phyloP scores from a whole-genome alignment of 2,888 invertebrate genomes.

The Polyploca ridens region DNA sequence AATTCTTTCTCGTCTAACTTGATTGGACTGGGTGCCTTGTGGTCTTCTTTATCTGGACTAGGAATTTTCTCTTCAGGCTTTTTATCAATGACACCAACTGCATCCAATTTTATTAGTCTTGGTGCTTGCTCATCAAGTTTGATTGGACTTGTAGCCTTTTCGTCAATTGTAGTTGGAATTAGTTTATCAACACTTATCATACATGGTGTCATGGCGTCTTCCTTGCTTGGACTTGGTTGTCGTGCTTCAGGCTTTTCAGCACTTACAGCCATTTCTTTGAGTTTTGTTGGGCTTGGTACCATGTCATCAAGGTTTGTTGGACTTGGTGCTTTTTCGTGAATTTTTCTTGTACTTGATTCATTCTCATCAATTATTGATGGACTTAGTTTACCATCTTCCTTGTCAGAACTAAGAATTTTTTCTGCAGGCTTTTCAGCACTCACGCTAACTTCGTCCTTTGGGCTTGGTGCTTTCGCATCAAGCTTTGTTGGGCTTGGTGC shows the following conservation, averaged over 20 bases:
- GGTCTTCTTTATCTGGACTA: conserved; percentile 1
- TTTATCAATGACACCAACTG: conserved; percentile 18
- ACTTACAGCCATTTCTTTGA: background rate
- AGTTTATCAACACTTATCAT: background rate
- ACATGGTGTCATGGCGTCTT: background rate
- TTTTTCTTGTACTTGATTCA: background rate
- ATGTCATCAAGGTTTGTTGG: background rate
- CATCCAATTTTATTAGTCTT: conserved; percentile 15
- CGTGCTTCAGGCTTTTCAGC: background rate
- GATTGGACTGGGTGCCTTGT: background rate
- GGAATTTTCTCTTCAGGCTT: background rate
- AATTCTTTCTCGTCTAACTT: background rate
- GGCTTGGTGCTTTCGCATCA: background rate
- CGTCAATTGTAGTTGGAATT: conserved; percentile 15
- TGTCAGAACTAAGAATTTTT: too few species aligned
- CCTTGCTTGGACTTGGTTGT: background rate
- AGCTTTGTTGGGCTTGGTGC: background rate
- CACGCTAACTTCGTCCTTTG: background rate
- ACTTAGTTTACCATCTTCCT: conserved; percentile 1
- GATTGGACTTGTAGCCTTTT: conserved; percentile 21
- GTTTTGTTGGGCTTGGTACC: background rate
- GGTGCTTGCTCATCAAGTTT: conserved; percentile 19
- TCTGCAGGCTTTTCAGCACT: too few species aligned
- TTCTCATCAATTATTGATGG: background rate
- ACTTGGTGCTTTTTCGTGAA: conserved; percentile 12